These are phyloP conservation scores for Orchesellides sinensis DNA, from an alignment of 2,888 invertebrate species.

Conservation along the genomic window DNA sequence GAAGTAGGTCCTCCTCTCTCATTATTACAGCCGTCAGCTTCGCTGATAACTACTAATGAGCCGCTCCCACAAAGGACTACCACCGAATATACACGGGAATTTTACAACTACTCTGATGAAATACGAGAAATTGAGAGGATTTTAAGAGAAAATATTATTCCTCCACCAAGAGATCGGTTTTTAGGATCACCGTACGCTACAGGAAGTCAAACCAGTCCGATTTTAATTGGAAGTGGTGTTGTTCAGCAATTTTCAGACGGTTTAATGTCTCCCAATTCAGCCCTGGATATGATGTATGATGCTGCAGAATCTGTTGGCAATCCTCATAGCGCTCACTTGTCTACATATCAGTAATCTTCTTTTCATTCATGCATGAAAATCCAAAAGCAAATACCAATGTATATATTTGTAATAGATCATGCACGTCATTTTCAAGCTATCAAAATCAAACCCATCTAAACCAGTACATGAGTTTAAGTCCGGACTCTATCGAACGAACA, in stretches of 20 bases:
- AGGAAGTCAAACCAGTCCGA: neutral
- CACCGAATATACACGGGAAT: neutral
- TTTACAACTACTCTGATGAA: constrained; percentile 26
- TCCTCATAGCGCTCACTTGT: neutral
- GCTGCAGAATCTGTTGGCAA: constrained; percentile 20
- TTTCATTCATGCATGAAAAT: neutral
- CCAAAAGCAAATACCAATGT: neutral
- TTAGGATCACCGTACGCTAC: neutral
- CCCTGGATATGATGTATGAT: constrained; percentile 27
- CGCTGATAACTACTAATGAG: too few species aligned
- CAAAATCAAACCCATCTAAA: neutral
- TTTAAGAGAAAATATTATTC: constrained; percentile 17
- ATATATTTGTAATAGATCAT: constrained; percentile 9
- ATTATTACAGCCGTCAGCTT: too few species aligned
- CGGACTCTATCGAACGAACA: neutral
- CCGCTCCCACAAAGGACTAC: too few species aligned
- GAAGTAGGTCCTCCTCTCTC: constrained; percentile 14
- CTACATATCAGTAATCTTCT: constrained; percentile 24
- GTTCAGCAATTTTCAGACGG: constrained; percentile 12
- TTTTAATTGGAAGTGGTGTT: neutral
- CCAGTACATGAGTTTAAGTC: neutral
- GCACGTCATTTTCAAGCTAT: constrained; percentile 25
- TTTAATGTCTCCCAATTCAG: neutral
- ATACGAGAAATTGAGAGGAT: constrained; percentile 29
- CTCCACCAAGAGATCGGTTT: neutral